Percentiles rank a stretch among this genome's conserved stretches.
Evolutionary conservation across 2,888 invertebrate genomes (phyloP).

Genomic region (Chrysolina americana): DNA sequence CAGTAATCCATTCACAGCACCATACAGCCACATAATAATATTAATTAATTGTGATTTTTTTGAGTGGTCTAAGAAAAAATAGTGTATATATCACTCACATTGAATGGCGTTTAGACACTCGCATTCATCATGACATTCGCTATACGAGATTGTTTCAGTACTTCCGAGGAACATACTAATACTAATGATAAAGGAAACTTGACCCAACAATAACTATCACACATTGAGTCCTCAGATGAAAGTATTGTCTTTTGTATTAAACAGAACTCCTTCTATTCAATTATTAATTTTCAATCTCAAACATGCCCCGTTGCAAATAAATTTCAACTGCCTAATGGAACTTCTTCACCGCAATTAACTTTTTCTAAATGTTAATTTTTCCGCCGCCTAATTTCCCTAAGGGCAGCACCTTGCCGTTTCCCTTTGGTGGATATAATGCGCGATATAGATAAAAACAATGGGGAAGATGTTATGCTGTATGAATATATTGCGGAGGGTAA

Average conservation of each 20-base stretch:
- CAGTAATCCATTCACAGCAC: too few relatives aligned
- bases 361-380: constrained; percentile 65
- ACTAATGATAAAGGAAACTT: too few relatives aligned
- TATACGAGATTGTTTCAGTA: too few relatives aligned
- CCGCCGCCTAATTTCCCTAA: constrained; percentile 65
- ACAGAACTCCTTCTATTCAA: not conserved
- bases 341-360: constrained; percentile 52
- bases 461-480: constrained; percentile 45
- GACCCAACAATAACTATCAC: not conserved
- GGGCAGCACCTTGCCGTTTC: constrained; percentile 62
- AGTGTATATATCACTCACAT: too few relatives aligned
- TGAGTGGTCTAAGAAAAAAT: too few relatives aligned
- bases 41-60: too few relatives aligned
- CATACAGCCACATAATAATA: too few relatives aligned
- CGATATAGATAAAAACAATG: constrained; percentile 51
- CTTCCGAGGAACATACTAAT: too few relatives aligned
- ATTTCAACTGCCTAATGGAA: constrained; percentile 17
- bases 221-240: not conserved
- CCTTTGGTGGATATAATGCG: constrained; percentile 52
- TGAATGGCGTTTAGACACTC: too few relatives aligned
- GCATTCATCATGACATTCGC: too few relatives aligned
- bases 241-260: not conserved
- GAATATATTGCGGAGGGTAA: constrained; percentile 42
- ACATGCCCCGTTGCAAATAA: constrained; percentile 3
- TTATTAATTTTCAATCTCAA: constrained; percentile 39